phyloP scores from a whole-genome alignment of 2,113 vertebrate genomes.

The Bubo scandiacus region DNA sequence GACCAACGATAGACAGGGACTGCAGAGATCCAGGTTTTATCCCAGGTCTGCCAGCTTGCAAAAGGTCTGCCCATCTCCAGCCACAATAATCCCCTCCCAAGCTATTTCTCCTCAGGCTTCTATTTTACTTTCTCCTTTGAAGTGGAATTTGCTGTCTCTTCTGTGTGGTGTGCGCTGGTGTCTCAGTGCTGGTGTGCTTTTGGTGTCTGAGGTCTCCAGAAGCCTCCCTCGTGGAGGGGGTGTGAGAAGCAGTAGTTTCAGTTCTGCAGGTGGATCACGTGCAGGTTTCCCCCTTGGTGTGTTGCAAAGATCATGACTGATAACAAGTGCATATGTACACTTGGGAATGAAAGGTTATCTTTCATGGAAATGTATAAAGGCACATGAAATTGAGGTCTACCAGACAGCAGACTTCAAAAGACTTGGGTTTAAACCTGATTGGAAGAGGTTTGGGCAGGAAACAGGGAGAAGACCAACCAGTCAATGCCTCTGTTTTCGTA shows the following conservation, averaged over 20 bases:
- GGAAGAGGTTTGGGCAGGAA: neutral
- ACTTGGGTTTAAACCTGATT: neutral
- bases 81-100: neutral
- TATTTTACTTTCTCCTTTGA: neutral
- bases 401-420: neutral
- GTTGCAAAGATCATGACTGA: neutral
- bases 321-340: neutral
- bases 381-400: neutral
- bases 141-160: neutral
- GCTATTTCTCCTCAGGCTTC: neutral
- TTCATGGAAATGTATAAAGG: neutral
- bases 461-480: neutral
- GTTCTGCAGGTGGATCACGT: rapidly evolving
- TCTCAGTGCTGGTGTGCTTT: neutral
- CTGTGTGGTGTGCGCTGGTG: rapidly evolving
- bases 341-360: neutral
- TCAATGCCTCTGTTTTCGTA: neutral
- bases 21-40: neutral
- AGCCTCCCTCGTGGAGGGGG: neutral
- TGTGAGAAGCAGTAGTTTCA: neutral
- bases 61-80: neutral
- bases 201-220: neutral
- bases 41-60: neutral
- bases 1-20: rapidly evolving
- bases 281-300: neutral